Percentiles rank a stretch among this genome's conserved stretches.
Conservation (phyloP, 2,113 vertebrate species). For the Thymallus thymallus region DNA sequence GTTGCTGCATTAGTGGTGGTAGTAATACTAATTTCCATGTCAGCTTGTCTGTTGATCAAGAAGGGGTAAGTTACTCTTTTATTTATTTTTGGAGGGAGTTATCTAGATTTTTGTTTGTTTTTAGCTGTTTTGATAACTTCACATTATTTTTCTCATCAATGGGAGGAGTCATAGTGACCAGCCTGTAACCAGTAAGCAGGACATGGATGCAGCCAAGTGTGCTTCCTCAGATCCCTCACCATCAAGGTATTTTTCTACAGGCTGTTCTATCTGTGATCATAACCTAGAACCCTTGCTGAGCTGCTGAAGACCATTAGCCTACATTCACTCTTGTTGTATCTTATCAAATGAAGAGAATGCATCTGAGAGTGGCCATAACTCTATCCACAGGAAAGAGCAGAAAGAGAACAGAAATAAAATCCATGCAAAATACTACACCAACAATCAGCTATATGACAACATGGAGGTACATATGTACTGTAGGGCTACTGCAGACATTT, state of each 20-base stretch:
- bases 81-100: no score
- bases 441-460: constrained; percentile 38
- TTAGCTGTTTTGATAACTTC: not conserved
- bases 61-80: constrained; percentile 50
- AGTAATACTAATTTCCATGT: constrained; percentile 37
- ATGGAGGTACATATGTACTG: constrained; percentile 33
- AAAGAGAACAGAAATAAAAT: not conserved
- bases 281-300: no score
- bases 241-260: no score
- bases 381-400: constrained; percentile 22
- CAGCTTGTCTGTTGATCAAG: constrained; percentile 29
- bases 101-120: not conserved
- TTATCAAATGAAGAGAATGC: not conserved
- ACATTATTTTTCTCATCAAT: constrained; percentile 1
- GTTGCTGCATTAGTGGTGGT: constrained; percentile 1
- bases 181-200: not conserved
- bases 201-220: not conserved
- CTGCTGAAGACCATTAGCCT: no score
- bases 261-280: no score
- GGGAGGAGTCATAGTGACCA: constrained; percentile 18
- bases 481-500: no score
- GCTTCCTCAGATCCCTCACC: not conserved
- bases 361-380: not conserved
- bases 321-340: no score
- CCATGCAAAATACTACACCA: not conserved